Evolutionary conservation across 2,797 vertebrate genomes (phyloP), one percentile per base, ranked within the genome.

Genomic region (Tadarida brasiliensis): DNA sequence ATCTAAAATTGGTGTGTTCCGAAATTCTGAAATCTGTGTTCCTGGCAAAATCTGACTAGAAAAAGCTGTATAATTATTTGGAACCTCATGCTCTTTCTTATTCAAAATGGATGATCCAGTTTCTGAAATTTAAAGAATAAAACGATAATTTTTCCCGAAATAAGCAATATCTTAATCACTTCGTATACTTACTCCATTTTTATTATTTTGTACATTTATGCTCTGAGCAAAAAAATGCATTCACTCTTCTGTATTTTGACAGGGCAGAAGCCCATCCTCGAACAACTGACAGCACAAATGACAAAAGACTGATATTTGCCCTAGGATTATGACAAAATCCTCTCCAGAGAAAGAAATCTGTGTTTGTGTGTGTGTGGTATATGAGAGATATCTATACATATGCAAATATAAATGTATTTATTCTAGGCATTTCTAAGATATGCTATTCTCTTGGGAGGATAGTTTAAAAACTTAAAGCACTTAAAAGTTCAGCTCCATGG

Each of bases 51-150:
- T 91, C n/a, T 73, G 14, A 47, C 77, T 80, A 74, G 19, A 91
- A 90, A 87, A 94, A 57, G 77, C 35, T 94, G 33, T 73, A 59
- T 87, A 88, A 96, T 63, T 86, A 77, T 85, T 96, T 93, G 77
- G 35, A 81, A 87, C 10, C 24, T 78, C 16, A 22, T 54, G 44
- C 7, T 82, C 39, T 77, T 92, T 92, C 54, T 82, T 61, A 92
- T 44, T 96, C 49, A 89, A 89, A 92, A 93, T 67, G 68, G 63
- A 86, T 90, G 35, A 56, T 73, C 15, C 7, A 92, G 10, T 76
- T 90, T 80, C 84, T 57, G 6, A 83, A 70, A 90, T 84, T 80
- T 83, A 70, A 68, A 80, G 54, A 67, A 82, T 39, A n/a, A 73
- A 96, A 91, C 89, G 12, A 20, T 35, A 33, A 86, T 63, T 67